phyloP scores from a whole-genome alignment of 1,140 invertebrate genomes.

The Physella acuta region DNA sequence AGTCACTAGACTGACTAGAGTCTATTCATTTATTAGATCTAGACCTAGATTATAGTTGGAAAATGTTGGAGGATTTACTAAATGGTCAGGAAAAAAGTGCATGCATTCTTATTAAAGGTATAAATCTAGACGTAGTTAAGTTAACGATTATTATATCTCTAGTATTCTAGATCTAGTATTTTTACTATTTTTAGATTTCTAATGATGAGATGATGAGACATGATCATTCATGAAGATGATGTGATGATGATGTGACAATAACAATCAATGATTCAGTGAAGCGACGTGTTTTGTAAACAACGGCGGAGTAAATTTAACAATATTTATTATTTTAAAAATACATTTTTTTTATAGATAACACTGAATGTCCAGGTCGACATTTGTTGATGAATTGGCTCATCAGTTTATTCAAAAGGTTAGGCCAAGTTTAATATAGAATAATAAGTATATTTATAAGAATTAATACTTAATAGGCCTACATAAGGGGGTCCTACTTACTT shows the following conservation, averaged over 20 bases:
- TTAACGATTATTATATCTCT: background rate
- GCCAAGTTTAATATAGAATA: too few relatives aligned
- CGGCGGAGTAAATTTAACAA: background rate
- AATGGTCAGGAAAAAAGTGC: background rate
- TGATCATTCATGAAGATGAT: background rate
- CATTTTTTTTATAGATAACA: background rate
- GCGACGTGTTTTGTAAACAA: too few relatives aligned
- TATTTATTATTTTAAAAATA: background rate
- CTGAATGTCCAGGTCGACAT: slow-evolving; percentile 3
- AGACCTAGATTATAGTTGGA: too few relatives aligned
- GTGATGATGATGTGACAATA: too few relatives aligned
- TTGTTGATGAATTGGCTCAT: slow-evolving; percentile 2
- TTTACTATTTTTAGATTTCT: background rate
- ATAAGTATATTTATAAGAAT: too few relatives aligned
- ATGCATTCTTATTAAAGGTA: slow-evolving; percentile 2
- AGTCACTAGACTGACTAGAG: too few relatives aligned
- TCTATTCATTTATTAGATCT: too few relatives aligned
- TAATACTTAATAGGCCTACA: too few relatives aligned
- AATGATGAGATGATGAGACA: background rate
- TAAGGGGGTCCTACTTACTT: too few relatives aligned
- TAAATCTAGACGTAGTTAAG: background rate
- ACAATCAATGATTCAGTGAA: too few relatives aligned
- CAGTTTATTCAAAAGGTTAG: background rate
- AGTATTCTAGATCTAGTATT: background rate
- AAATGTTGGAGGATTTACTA: slow-evolving; percentile 9